These are phyloP conservation scores for Sthenelais limicola DNA, from an alignment of 2,888 invertebrate genomes.

Conservation along the genomic window DNA sequence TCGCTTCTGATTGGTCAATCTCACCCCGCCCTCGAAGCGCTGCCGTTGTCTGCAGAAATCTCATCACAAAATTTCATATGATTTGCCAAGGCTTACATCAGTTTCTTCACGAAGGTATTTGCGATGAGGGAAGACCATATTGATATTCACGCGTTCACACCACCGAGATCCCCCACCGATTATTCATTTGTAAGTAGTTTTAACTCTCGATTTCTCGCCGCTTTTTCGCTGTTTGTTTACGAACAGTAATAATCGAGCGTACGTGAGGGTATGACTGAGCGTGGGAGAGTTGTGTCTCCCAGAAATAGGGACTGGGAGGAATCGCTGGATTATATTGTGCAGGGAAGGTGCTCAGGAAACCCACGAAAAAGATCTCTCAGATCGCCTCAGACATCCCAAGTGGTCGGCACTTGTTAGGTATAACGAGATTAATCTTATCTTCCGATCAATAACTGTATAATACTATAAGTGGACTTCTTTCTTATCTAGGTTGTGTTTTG, in stretches of 20 bases:
- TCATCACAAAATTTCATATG: conserved; percentile 24
- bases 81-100: conserved; percentile 16
- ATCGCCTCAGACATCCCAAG: too few relatives aligned
- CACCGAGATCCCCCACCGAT: conserved; percentile 10
- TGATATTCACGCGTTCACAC: not conserved
- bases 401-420: too few relatives aligned
- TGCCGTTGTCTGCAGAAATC: conserved; percentile 24
- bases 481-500: too few relatives aligned
- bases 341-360: not conserved
- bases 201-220: not conserved
- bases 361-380: not conserved
- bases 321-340: not conserved
- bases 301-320: not conserved
- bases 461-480: too few relatives aligned
- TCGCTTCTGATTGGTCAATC: conserved; percentile 24
- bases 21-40: conserved; percentile 35
- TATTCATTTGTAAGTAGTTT: conserved; percentile 20
- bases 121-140: conserved; percentile 11
- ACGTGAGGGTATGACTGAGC: not conserved
- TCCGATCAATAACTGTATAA: too few relatives aligned
- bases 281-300: not conserved
- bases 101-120: not conserved
- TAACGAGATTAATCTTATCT: too few relatives aligned
- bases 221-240: not conserved
- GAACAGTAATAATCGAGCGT: not conserved